Conservation (phyloP, 1,140 invertebrate genomes). For the Drosophila hydei region DNA sequence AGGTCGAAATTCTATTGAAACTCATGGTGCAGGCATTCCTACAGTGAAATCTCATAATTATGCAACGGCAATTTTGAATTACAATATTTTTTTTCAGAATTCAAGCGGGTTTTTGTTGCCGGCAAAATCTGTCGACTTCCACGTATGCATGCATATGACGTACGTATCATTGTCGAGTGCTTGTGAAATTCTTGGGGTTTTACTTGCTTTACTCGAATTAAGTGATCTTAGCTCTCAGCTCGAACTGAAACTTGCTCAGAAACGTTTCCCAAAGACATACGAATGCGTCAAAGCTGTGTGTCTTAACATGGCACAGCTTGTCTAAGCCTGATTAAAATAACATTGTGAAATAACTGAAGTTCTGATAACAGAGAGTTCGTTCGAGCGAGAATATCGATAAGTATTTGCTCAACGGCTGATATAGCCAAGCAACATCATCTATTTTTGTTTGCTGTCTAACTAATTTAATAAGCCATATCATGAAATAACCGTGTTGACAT, state of each 20-base stretch:
- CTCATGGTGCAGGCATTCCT: slow-evolving; percentile 16
- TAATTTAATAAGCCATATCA: too few species aligned
- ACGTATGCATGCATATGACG: not conserved
- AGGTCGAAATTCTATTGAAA: slow-evolving; percentile 49
- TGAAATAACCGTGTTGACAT: too few species aligned
- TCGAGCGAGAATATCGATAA: too few species aligned
- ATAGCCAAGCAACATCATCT: too few species aligned
- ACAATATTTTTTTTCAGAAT: not conserved
- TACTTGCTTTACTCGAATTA: slow-evolving; percentile 11
- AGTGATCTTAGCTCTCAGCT: slow-evolving; percentile 8
- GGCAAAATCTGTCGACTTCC: not conserved
- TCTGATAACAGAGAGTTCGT: too few species aligned
- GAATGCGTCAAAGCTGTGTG: too few species aligned
- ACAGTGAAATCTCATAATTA: not conserved
- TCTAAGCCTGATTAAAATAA: slow-evolving; percentile 27
- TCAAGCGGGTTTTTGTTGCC: slow-evolving; percentile 7
- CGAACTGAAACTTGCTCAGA: too few species aligned
- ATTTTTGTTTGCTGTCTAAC: too few species aligned
- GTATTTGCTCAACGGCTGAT: too few species aligned
- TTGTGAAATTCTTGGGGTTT: slow-evolving; percentile 24
- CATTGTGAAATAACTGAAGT: slow-evolving; percentile 32
- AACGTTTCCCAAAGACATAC: too few species aligned
- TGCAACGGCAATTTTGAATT: not conserved
- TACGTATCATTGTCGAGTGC: not conserved
- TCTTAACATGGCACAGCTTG: not conserved